Evolutionary conservation across 2,888 invertebrate species (phyloP).

Genomic region (Panzeria rudis): DNA sequence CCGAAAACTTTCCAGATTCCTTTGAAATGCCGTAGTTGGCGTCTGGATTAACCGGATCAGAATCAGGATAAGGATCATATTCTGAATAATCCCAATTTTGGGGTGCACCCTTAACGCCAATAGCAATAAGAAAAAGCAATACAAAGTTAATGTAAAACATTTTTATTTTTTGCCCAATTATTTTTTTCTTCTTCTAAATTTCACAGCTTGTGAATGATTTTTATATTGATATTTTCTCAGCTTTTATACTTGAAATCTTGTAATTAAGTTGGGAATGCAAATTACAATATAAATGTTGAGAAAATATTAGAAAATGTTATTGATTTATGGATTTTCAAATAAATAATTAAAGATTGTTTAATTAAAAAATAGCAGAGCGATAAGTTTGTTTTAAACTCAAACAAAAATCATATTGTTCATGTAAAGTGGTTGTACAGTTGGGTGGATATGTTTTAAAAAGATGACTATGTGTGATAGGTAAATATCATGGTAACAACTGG

Average conservation of each 20-base stretch:
- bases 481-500: too few species aligned
- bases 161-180: neutral
- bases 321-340: conserved; percentile 18
- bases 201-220: neutral
- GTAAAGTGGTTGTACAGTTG: too few species aligned
- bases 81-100: neutral
- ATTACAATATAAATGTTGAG: neutral
- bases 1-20: neutral
- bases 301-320: neutral
- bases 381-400: neutral
- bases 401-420: neutral
- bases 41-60: neutral
- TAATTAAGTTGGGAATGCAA: conserved; percentile 32
- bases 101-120: neutral
- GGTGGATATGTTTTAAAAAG: too few species aligned
- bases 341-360: neutral
- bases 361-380: conserved; percentile 2
- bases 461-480: too few species aligned
- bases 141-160: neutral
- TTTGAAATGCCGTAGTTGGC: neutral
- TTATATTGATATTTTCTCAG: neutral
- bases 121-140: neutral
- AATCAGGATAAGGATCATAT: neutral
- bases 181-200: neutral
- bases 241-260: neutral